A percentile compares a stretch with the other conserved stretches of the same genome.
Evolutionary conservation across 2,113 vertebrate species (phyloP).

Genomic region (Scalopus aquaticus): DNA sequence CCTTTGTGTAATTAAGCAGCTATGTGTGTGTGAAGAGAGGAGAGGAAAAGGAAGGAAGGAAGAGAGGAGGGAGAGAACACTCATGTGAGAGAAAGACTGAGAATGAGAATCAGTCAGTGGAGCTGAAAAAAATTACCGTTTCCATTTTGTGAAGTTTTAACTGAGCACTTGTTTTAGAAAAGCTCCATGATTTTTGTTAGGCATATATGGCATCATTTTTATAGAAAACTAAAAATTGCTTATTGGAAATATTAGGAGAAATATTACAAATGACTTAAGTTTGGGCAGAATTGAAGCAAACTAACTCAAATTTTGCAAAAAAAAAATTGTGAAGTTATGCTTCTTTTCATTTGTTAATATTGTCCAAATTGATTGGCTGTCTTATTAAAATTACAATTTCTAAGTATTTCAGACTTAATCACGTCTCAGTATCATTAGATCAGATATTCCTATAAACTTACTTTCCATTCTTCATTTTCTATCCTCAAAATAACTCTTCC

Average conservation of each 20-base stretch:
- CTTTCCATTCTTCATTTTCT: conserved; percentile 97
- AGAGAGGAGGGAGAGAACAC: not conserved
- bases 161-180: not conserved
- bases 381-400: conserved; percentile 8
- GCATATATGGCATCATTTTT: not conserved
- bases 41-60: not conserved
- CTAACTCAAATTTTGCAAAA: not conserved
- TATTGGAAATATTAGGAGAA: conserved; percentile 4
- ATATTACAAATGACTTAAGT: not conserved
- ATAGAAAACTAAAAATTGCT: not conserved
- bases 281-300: not conserved
- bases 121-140: not conserved
- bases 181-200: not conserved
- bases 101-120: not conserved
- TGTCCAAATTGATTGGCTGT: not conserved
- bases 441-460: conserved; percentile 64
- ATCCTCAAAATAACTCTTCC: conserved; percentile 92
- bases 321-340: not conserved
- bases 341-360: not conserved
- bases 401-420: not conserved
- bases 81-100: not conserved
- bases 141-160: conserved; percentile 16
- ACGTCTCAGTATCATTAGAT: not conserved
- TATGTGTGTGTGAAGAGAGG: not conserved
- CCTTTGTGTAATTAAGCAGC: not conserved